These are phyloP conservation scores for Clarias magur DNA, from an alignment of 2,113 vertebrate genomes.

Conservation along the genomic window DNA sequence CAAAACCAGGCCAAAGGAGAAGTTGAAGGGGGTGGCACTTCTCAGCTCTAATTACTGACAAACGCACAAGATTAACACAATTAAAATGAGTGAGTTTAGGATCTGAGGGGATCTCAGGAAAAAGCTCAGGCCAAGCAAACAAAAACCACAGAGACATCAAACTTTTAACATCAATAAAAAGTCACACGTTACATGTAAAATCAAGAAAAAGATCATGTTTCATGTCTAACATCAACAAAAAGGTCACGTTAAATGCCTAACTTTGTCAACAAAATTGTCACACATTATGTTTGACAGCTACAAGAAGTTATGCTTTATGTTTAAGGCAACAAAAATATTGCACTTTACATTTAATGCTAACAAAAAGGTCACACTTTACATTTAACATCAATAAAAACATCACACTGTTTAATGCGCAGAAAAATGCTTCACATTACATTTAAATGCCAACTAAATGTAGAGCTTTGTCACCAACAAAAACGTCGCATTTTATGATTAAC, in stretches of 20 bases:
- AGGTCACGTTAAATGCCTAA: neutral
- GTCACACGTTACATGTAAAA: too few relatives aligned
- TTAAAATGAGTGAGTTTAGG: neutral
- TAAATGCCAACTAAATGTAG: too few relatives aligned
- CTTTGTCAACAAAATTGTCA: too few relatives aligned
- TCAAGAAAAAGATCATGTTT: neutral
- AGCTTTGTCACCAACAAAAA: too few relatives aligned
- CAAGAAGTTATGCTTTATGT: neutral
- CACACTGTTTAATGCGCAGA: too few relatives aligned
- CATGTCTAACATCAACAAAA: neutral
- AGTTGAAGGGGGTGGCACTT: neutral
- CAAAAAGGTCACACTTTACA: neutral
- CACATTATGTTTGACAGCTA: neutral
- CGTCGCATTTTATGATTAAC: neutral
- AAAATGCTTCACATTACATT: too few relatives aligned
- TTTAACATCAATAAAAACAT: too few relatives aligned
- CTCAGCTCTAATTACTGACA: neutral
- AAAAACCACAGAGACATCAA: neutral
- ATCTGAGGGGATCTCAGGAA: neutral
- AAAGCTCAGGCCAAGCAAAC: neutral
- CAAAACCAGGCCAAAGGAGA: neutral
- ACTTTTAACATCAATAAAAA: too few relatives aligned
- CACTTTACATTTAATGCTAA: neutral
- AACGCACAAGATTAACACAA: neutral
- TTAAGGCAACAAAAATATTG: neutral